These are phyloP conservation scores for Chionis minor DNA, from an alignment of 2,113 vertebrate genomes.

Conservation along the genomic window DNA sequence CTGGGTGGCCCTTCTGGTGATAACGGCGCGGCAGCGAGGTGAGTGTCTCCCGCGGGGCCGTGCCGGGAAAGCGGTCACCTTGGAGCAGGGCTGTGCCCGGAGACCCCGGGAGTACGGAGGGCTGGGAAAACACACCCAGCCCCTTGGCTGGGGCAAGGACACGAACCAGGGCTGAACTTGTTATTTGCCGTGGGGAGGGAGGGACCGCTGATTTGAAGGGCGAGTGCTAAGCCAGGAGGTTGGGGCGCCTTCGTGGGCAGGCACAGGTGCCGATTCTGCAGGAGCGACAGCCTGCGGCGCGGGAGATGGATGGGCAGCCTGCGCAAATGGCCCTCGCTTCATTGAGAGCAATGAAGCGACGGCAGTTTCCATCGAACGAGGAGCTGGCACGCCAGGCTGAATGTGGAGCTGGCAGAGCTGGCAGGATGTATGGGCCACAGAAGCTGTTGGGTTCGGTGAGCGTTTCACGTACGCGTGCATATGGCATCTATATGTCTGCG, in stretches of 20 bases:
- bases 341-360: not conserved
- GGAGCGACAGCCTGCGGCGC: accelerated
- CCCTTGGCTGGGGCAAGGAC: not conserved
- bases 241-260: accelerated
- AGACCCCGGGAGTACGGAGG: not conserved
- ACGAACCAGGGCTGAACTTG: not conserved
- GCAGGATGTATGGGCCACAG: too few relatives aligned
- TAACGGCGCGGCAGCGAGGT: slow-evolving; percentile 69
- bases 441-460: not conserved
- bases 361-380: not conserved
- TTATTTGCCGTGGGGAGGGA: not conserved
- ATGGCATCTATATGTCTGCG: accelerated
- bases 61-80: not conserved
- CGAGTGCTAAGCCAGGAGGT: accelerated
- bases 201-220: not conserved
- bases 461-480: accelerated
- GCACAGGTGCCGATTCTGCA: not conserved
- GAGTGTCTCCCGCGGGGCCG: slow-evolving; percentile 43
- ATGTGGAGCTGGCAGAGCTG: not conserved
- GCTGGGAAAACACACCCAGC: not conserved
- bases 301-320: not conserved
- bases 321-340: not conserved
- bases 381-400: not conserved
- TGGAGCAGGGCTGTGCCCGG: not conserved
- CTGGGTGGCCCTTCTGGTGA: slow-evolving; percentile 74